Conservation (phyloP, 2,113 vertebrate genomes). For the Cairina moschata region DNA sequence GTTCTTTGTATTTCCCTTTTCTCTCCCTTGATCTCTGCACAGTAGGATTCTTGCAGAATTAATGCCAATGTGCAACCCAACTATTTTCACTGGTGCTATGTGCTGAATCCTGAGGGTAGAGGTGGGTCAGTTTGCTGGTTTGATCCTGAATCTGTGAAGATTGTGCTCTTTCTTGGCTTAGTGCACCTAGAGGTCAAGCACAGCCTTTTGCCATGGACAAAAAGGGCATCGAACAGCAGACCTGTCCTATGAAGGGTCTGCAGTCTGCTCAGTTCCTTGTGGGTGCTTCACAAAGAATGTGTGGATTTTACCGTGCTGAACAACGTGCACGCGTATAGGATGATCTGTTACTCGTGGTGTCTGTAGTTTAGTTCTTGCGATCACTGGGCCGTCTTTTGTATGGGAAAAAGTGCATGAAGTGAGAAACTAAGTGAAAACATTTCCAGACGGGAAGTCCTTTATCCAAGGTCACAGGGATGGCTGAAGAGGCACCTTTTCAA, state of each 20-base stretch:
- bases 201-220: not conserved
- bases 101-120: not conserved
- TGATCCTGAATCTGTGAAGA: not conserved
- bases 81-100: not conserved
- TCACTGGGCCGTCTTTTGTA: not conserved
- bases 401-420: not conserved
- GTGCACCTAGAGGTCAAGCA: fast-evolving
- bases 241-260: not conserved
- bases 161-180: not conserved
- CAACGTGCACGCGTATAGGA: not conserved
- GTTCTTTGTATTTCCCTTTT: not conserved
- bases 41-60: not conserved
- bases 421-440: not conserved
- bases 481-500: not conserved
- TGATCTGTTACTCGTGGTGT: fast-evolving
- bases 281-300: not conserved
- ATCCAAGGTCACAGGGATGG: not conserved
- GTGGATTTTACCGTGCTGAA: not conserved
- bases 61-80: fast-evolving
- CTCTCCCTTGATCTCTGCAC: not conserved
- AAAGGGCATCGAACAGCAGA: not conserved
- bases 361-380: not conserved
- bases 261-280: not conserved
- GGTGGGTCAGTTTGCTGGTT: not conserved
- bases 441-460: not conserved